Conservation (phyloP, 30 jellyfish, hydroid and myxozoan genomes). For the Haliclystus octoradiatus region DNA sequence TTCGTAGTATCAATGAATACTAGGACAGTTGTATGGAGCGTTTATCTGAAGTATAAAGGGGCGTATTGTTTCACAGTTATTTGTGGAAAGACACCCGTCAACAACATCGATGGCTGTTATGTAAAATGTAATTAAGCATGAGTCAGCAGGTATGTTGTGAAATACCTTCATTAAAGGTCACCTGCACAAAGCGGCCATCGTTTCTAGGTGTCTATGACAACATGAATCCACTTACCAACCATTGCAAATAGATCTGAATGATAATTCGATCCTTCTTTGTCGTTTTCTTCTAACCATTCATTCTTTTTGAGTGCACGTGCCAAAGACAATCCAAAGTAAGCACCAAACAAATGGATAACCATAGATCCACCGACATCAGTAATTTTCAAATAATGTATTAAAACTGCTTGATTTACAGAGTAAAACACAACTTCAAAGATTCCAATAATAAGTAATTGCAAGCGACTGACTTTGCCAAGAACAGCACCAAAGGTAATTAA, state of each 20-base stretch:
- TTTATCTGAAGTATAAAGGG: too few relatives aligned
- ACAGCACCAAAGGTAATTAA: constrained; percentile 85
- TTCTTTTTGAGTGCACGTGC: constrained; percentile 31
- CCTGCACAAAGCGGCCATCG: too few relatives aligned
- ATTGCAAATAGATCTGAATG: constrained; percentile 72
- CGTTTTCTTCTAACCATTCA: constrained; percentile 34
- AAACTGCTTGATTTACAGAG: constrained; percentile 52
- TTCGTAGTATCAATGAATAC: too few relatives aligned
- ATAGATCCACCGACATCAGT: constrained; percentile 94
- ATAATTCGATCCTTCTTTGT: constrained; percentile 61
- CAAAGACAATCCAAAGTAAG: constrained; percentile 89
- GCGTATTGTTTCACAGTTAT: too few relatives aligned
- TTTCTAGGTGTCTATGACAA: too few relatives aligned
- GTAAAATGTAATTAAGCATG: too few relatives aligned
- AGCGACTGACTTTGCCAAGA: constrained; percentile 68
- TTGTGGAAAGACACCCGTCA: too few relatives aligned
- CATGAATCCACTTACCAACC: constrained; percentile 58
- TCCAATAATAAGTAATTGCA: constrained; percentile 60
- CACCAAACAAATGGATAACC: constrained; percentile 83
- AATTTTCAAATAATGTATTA: constrained; percentile 30
- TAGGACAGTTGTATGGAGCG: too few relatives aligned
- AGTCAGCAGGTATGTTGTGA: too few relatives aligned
- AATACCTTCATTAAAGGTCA: too few relatives aligned
- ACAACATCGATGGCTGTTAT: too few relatives aligned
- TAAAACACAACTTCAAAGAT: constrained; percentile 48